phyloP scores from a whole-genome alignment of 2,888 invertebrate species.

The Drosophila mercatorum region DNA sequence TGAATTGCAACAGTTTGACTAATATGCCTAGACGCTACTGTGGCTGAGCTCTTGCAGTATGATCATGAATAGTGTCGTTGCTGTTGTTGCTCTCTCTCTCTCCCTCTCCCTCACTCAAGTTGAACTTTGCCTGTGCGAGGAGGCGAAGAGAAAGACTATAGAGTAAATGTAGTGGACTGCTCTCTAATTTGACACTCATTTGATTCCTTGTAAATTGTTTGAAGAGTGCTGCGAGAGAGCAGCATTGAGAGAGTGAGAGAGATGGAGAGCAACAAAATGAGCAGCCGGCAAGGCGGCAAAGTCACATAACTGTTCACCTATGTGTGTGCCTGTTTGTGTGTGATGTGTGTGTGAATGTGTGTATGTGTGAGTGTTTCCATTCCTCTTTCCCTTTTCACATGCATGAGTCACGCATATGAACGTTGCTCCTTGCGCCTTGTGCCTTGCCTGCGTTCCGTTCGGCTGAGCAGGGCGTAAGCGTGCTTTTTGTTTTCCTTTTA shows the following conservation, averaged over 20 bases:
- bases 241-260: conserved; percentile 1
- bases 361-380: conserved; percentile 4
- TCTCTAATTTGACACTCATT: conserved; percentile 24
- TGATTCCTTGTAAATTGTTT: conserved; percentile 9
- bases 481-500: conserved; percentile 32
- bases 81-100: conserved; percentile 2
- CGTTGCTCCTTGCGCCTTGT: conserved; percentile 41
- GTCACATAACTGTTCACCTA: not conserved
- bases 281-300: conserved; percentile 35
- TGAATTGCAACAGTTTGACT: not conserved
- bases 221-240: conserved; percentile 24
- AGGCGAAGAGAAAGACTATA: not conserved
- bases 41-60: not conserved
- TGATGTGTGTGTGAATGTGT: conserved; percentile 16
- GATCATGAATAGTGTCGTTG: conserved; percentile 2
- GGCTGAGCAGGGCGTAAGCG: conserved; percentile 7
- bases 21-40: not conserved
- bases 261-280: conserved; percentile 4
- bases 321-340: conserved; percentile 11
- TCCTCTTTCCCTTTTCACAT: conserved; percentile 3
- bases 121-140: not conserved
- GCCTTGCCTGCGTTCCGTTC: conserved; percentile 11
- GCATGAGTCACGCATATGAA: conserved; percentile 74
- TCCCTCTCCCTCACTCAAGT: not conserved
- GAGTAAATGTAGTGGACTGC: not conserved